Conservation (phyloP, 2,797 vertebrate genomes). For the Acipenser transmontanus region DNA sequence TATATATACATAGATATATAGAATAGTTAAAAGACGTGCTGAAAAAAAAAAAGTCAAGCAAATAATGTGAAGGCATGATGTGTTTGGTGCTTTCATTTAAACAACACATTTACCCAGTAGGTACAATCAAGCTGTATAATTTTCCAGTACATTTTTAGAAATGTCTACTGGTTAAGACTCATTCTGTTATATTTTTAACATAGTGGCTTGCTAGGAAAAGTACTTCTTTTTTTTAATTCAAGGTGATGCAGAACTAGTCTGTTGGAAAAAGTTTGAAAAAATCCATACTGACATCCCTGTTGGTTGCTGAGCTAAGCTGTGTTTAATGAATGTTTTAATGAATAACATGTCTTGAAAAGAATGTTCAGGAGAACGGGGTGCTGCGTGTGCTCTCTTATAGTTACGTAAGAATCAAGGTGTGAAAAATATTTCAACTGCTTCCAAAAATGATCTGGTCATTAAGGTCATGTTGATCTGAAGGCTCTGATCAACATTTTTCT, state of each 20-base stretch:
- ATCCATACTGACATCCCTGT: too few species aligned
- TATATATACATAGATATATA: too few species aligned
- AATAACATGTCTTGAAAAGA: slow-evolving; percentile 48
- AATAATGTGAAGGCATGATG: background rate
- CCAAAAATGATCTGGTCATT: background rate
- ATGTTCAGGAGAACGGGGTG: slow-evolving; percentile 50
- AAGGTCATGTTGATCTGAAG: background rate
- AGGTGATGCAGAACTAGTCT: too few species aligned
- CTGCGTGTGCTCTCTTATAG: slow-evolving; percentile 41
- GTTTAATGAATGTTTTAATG: too few species aligned
- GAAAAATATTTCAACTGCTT: slow-evolving; percentile 5
- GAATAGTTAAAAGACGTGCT: too few species aligned
- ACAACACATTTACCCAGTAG: background rate
- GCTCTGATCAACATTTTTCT: background rate
- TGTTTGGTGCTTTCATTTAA: background rate
- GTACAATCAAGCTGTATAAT: too few species aligned
- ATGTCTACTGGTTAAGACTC: background rate
- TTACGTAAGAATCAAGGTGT: slow-evolving; percentile 47
- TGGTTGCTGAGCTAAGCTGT: too few species aligned
- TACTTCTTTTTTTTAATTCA: too few species aligned
- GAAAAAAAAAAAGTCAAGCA: too few species aligned
- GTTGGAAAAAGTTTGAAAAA: too few species aligned
- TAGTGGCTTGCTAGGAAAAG: too few species aligned
- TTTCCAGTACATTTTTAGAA: too few species aligned
- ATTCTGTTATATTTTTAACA: background rate